phyloP scores from a whole-genome alignment of 1,140 invertebrate genomes.

The Hylaeus volcanicus region DNA sequence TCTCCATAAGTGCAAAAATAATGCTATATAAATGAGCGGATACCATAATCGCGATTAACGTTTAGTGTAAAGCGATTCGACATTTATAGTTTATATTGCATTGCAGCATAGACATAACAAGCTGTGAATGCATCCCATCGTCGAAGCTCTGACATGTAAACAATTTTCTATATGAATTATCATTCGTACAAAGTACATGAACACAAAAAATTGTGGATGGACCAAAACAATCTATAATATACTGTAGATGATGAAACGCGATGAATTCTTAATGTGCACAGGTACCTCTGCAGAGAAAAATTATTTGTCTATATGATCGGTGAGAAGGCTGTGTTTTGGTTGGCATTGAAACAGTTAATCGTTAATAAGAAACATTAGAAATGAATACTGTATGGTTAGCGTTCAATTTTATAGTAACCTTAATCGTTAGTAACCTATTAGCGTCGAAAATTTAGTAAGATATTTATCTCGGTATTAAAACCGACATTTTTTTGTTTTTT shows the following conservation, averaged over 20 bases:
- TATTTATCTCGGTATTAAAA: neutral
- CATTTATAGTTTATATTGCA: constrained; percentile 29
- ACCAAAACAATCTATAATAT: constrained; percentile 3
- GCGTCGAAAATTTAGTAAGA: constrained; percentile 10
- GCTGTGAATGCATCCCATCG: constrained; percentile 36
- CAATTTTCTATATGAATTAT: neutral
- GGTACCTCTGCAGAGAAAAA: constrained; percentile 45
- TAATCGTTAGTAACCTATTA: neutral
- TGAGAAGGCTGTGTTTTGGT: constrained; percentile 24
- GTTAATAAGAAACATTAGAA: constrained; percentile 15
- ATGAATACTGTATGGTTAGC: constrained; percentile 5
- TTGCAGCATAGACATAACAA: constrained; percentile 45
- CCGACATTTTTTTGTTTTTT: neutral
- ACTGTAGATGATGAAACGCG: constrained; percentile 18
- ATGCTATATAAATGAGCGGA: neutral
- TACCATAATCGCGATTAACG: constrained; percentile 9
- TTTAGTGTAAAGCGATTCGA: constrained; percentile 32
- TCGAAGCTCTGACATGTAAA: constrained; percentile 26
- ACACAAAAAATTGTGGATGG: neutral
- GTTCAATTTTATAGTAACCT: neutral
- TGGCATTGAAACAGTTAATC: constrained; percentile 8
- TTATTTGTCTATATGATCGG: constrained; percentile 39
- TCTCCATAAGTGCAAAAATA: constrained; percentile 13
- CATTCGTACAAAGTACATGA: constrained; percentile 17
- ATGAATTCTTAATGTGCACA: constrained; percentile 58